Percentiles rank a stretch among this genome's conserved stretches.
These are phyloP conservation scores for Hyposmocoma kahamanoa DNA, from an alignment of 1,140 invertebrate species.

Conservation along the genomic window DNA sequence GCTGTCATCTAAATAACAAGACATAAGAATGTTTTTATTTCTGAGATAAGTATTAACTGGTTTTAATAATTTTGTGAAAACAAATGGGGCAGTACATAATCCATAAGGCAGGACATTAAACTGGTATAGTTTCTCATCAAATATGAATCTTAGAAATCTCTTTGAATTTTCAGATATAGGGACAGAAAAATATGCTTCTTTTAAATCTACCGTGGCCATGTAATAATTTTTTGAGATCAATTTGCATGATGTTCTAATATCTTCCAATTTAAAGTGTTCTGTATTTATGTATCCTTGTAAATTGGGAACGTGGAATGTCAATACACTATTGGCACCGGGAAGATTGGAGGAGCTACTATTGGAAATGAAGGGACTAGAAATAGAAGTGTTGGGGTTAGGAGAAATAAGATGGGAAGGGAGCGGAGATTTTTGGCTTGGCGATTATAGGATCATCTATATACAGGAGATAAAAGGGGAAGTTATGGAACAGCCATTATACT, in stretches of 20 bases:
- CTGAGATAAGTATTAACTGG: not conserved
- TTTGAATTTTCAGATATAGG: not conserved
- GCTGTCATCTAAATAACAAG: conserved; percentile 5
- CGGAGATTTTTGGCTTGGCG: not conserved
- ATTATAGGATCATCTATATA: not conserved
- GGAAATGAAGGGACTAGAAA: not conserved
- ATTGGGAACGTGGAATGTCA: not conserved
- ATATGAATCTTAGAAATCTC: conserved; percentile 5
- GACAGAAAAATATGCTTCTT: not conserved
- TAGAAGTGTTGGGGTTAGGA: not conserved
- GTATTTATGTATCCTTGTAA: not conserved
- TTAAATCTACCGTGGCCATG: conserved; percentile 1
- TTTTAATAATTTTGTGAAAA: conserved; percentile 1
- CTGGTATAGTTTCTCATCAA: not conserved
- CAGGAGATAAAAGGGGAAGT: not conserved
- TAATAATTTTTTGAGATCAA: conserved; percentile 4
- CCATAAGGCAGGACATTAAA: conserved; percentile 4
- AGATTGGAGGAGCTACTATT: not conserved
- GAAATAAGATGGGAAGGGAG: not conserved
- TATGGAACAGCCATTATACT: not conserved
- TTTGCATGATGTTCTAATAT: conserved; percentile 5
- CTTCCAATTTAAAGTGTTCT: conserved; percentile 9
- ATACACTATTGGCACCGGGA: not conserved
- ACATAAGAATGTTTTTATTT: not conserved
- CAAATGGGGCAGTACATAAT: not conserved